Evolutionary conservation across 1,140 invertebrate genomes (phyloP).

Genomic region (Bombus confusus): DNA sequence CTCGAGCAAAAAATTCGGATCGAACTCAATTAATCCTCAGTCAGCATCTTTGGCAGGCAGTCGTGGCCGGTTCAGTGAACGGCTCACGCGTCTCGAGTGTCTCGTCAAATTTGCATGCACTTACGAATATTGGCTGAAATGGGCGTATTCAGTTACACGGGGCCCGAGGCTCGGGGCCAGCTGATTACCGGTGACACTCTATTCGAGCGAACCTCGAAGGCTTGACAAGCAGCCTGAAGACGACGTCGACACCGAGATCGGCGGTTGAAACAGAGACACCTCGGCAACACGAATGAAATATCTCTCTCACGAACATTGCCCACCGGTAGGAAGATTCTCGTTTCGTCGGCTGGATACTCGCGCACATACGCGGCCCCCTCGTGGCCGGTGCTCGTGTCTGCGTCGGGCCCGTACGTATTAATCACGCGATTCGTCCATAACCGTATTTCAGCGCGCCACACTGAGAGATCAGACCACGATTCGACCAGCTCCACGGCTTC

Average conservation of each 20-base stretch:
- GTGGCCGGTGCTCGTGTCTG: conserved; percentile 43
- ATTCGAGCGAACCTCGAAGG: conserved; percentile 35
- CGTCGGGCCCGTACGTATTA: conserved; percentile 72
- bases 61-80: neutral
- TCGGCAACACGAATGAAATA: conserved; percentile 70
- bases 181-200: conserved; percentile 41
- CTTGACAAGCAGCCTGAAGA: conserved; percentile 62
- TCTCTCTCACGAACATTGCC: conserved; percentile 67
- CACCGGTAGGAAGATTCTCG: conserved; percentile 63
- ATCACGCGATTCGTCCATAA: conserved; percentile 79
- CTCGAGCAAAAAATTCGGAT: neutral
- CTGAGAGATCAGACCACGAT: conserved; percentile 14
- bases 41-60: neutral
- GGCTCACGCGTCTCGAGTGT: conserved; percentile 28
- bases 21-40: conserved; percentile 23
- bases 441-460: conserved; percentile 71
- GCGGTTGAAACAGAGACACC: conserved; percentile 61
- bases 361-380: conserved; percentile 30
- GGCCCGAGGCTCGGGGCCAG: neutral
- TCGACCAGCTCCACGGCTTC: conserved; percentile 1
- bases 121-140: conserved; percentile 28
- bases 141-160: conserved; percentile 36
- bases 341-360: conserved; percentile 51
- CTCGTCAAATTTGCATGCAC: conserved; percentile 44
- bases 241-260: conserved; percentile 63